These are phyloP conservation scores for Macrobrachium rosenbergii DNA, from an alignment of 1,140 invertebrate species.

Conservation along the genomic window DNA sequence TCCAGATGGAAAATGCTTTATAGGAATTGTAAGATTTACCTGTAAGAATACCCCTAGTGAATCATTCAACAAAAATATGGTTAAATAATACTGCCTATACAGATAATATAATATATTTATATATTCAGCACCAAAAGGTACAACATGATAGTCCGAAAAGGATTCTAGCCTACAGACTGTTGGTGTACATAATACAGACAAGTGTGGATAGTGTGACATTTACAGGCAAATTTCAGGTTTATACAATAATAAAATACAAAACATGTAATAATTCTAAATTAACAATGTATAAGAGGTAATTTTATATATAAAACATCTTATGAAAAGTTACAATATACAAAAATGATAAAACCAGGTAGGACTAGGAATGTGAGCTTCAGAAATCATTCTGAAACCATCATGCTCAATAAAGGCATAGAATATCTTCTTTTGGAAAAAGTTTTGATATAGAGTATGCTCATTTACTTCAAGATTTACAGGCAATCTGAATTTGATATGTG, in stretches of 20 bases:
- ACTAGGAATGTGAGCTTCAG: constrained; percentile 54
- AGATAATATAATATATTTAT: constrained; percentile 30
- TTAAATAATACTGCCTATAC: not conserved
- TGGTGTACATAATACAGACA: constrained; percentile 3
- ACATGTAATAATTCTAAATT: constrained; percentile 1
- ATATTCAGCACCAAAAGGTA: constrained; percentile 53
- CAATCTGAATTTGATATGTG: too few species aligned
- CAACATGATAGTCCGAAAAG: constrained; percentile 35
- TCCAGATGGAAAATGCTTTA: too few species aligned
- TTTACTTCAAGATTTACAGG: not conserved
- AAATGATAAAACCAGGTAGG: constrained; percentile 43
- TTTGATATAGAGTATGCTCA: constrained; percentile 19
- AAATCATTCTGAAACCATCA: constrained; percentile 32
- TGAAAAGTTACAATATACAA: constrained; percentile 40
- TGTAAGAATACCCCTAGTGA: too few species aligned
- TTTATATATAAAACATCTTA: constrained; percentile 1
- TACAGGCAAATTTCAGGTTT: constrained; percentile 29
- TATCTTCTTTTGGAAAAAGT: not conserved
- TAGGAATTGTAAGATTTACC: too few species aligned
- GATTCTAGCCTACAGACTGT: constrained; percentile 38
- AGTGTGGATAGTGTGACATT: not conserved
- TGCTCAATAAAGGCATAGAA: not conserved
- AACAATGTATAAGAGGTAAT: constrained; percentile 12
- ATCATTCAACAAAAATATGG: too few species aligned
- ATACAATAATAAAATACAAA: constrained; percentile 51